Conservation (phyloP, 2,888 invertebrate genomes). For the Cheilosia pagana region DNA sequence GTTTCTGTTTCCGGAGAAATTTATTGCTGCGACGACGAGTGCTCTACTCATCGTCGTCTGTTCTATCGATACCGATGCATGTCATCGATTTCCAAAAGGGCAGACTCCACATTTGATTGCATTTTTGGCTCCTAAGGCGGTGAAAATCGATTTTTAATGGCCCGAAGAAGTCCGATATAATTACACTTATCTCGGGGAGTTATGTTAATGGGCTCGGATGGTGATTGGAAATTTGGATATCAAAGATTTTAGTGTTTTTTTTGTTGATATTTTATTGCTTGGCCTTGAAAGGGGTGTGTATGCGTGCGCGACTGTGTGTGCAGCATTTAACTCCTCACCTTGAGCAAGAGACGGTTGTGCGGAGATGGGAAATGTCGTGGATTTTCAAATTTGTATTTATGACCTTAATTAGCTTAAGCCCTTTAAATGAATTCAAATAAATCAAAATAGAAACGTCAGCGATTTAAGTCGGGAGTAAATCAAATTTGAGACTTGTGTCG, state of each 20-base stretch:
- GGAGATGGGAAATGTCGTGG: neutral
- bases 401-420: conserved; percentile 22
- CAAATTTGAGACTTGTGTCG: neutral
- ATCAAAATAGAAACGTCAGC: conserved; percentile 11
- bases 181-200: conserved; percentile 58
- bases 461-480: neutral
- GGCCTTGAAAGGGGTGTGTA: conserved; percentile 5
- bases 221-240: conserved; percentile 59
- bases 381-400: conserved; percentile 21
- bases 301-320: neutral
- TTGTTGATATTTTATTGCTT: conserved; percentile 47
- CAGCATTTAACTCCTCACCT: neutral
- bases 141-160: conserved; percentile 73
- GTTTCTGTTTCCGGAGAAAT: conserved; percentile 68
- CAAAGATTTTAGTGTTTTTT: conserved; percentile 51
- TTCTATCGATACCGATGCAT: conserved; percentile 36
- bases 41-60: conserved; percentile 2
- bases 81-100: conserved; percentile 55
- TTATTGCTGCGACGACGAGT: conserved; percentile 67
- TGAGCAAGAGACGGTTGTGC: neutral
- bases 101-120: conserved; percentile 61
- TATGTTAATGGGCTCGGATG: conserved; percentile 65
- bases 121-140: conserved; percentile 63
- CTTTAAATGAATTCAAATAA: conserved; percentile 19
- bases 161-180: conserved; percentile 67